phyloP scores from a whole-genome alignment of 2,113 vertebrate genomes.

The Brachionichthys hirsutus region DNA sequence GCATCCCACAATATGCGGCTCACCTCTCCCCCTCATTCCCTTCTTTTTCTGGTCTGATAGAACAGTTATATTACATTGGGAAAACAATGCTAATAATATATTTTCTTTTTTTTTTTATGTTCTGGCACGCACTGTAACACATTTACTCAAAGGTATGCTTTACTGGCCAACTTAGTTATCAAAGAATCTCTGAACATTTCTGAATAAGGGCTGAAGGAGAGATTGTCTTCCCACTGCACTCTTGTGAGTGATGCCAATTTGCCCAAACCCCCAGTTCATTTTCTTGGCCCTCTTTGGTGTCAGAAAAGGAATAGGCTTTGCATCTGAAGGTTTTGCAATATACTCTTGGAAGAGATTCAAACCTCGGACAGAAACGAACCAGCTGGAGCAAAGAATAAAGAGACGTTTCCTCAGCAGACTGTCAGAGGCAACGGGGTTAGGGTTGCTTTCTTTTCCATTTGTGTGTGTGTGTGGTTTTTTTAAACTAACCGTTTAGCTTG shows the following conservation, averaged over 20 bases:
- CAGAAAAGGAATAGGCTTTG: slow-evolving; percentile 59
- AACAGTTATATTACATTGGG: no score
- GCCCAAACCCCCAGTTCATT: slow-evolving; percentile 57
- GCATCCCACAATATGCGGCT: neutral
- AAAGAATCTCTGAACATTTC: no score
- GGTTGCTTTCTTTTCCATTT: slow-evolving; percentile 34
- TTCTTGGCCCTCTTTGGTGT: slow-evolving; percentile 66
- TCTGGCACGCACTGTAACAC: no score
- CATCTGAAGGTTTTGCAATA: slow-evolving; percentile 69
- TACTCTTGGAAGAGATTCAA: slow-evolving; percentile 61
- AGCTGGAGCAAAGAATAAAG: slow-evolving; percentile 54
- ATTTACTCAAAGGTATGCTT: no score
- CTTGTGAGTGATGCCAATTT: slow-evolving; percentile 57
- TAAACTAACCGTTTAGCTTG: slow-evolving; percentile 49
- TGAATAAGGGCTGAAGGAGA: slow-evolving; percentile 28
- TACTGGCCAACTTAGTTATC: no score
- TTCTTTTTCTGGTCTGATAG: no score
- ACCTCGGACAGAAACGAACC: slow-evolving; percentile 46
- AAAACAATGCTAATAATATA: no score
- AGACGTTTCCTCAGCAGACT: slow-evolving; percentile 53
- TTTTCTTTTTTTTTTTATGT: no score
- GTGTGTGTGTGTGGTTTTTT: slow-evolving; percentile 32
- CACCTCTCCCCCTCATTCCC: neutral
- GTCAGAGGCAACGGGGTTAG: slow-evolving; percentile 54
- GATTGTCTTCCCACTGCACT: slow-evolving; percentile 44